Evolutionary conservation across 2,113 vertebrate genomes (phyloP), one percentile per base, ranked within the genome.

Genomic region (Alethe castanea): DNA sequence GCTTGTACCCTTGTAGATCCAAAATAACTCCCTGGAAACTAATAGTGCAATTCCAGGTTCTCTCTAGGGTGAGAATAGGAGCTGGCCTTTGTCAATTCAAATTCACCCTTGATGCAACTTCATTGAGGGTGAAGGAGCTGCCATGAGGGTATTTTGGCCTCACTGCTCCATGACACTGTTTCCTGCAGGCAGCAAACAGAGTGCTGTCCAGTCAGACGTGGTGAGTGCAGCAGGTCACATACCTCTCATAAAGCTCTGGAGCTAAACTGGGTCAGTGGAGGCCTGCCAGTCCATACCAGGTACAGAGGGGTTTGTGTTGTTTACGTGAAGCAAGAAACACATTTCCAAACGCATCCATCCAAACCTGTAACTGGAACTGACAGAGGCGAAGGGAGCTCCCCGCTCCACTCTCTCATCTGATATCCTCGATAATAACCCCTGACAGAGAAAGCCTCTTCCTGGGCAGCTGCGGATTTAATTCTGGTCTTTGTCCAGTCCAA

Each of bases 351-450:
- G 20, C 81, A 89, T 56, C 48, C 57, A 8, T 79, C 69, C 87
- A 48, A 71, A 91, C 35, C 78, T 66, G 70, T 86, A 92, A 97
- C 78, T 90, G 90, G 89, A 92, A 85, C 59, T 82, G 81, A 96
- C 92, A 86, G 70, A 70, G 89, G 72, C 5, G 1, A 84, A 36
- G 54, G 86, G 80, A 90, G 67, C 44, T 77, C 50, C 81, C 65
- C 0, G 1, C n/a, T 28, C 40, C 0, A 0, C 42, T 94, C 53
- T 12, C 89, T 92, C 79, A 77, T 88, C 84, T 62, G 50, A 91
- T 69, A 54, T 45, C 71, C 70, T 45, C 4, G 0, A 5, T 92
- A 95, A 96, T 82, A 61, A 62, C 50, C 64, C n/a, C 81, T 66
- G 28, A 65, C 3, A 9, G 80, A 85, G 84, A 73, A 47, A 88